Percentiles rank a stretch among this genome's conserved stretches.
Conservation (phyloP, 2,888 invertebrate species). For the Xestobium rufovillosum region DNA sequence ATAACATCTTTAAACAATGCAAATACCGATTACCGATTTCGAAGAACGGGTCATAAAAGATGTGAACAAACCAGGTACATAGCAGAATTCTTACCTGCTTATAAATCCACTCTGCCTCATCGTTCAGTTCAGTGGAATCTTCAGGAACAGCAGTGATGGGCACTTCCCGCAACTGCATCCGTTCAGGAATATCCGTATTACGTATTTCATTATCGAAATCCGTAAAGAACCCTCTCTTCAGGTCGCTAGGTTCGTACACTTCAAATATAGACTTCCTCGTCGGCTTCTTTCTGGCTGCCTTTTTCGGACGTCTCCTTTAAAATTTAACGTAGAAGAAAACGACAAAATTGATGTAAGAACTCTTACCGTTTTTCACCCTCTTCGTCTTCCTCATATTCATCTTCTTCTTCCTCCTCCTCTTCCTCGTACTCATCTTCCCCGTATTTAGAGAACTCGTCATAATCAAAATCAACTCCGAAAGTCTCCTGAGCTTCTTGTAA, state of each 20-base stretch:
- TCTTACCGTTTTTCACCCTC: slow-evolving; percentile 45
- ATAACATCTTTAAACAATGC: no score
- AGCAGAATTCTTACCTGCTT: slow-evolving; percentile 50
- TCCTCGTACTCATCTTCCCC: slow-evolving; percentile 81
- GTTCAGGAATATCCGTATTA: slow-evolving; percentile 82
- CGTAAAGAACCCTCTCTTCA: slow-evolving; percentile 93
- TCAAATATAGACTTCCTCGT: slow-evolving; percentile 84
- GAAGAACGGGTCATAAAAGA: no score
- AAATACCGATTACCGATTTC: no score
- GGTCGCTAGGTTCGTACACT: slow-evolving; percentile 94
- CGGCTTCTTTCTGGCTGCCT: slow-evolving; percentile 65
- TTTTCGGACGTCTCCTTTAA: slow-evolving; percentile 58
- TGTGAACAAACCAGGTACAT: no score
- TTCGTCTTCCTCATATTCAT: slow-evolving; percentile 73
- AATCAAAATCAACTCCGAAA: slow-evolving; percentile 98
- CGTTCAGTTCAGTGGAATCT: slow-evolving; percentile 79
- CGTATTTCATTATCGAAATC: slow-evolving; percentile 88
- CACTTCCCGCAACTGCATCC: slow-evolving; percentile 84
- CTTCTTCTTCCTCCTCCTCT: slow-evolving; percentile 73
- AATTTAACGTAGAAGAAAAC: slow-evolving; percentile 11
- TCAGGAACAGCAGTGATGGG: slow-evolving; percentile 78
- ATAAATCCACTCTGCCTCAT: slow-evolving; percentile 97
- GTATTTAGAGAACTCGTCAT: slow-evolving; percentile 82
- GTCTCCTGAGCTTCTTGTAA: slow-evolving; percentile 98
- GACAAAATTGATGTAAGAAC: background rate